Evolutionary conservation across 2,888 invertebrate genomes (phyloP).

Genomic region (Melieria crassipennis): DNA sequence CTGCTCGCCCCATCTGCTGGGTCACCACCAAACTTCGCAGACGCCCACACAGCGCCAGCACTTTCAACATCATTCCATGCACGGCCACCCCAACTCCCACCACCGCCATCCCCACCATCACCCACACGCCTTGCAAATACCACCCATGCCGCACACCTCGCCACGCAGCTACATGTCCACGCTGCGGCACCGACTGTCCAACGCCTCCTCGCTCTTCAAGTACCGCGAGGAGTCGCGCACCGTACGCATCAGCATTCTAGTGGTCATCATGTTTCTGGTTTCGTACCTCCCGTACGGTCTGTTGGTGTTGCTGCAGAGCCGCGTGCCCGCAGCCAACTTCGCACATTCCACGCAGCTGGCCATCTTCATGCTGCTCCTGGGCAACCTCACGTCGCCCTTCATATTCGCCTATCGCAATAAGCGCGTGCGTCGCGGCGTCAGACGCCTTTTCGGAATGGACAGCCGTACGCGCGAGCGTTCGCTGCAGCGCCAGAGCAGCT

Average conservation of each 20-base stretch:
- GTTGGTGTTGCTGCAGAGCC: slow-evolving; percentile 62
- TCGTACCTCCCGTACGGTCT: slow-evolving; percentile 65
- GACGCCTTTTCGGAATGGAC: slow-evolving; percentile 62
- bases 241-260: slow-evolving; percentile 79
- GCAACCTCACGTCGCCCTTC: slow-evolving; percentile 65
- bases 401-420: slow-evolving; percentile 66
- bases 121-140: slow-evolving; percentile 58
- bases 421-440: slow-evolving; percentile 65
- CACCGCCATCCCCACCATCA: slow-evolving; percentile 35
- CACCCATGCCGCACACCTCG: slow-evolving; percentile 63
- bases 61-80: slow-evolving; percentile 35
- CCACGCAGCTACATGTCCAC: slow-evolving; percentile 72
- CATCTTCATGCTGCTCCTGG: slow-evolving; percentile 64
- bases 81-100: slow-evolving; percentile 23
- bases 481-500: slow-evolving; percentile 58
- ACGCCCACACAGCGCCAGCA: slow-evolving; percentile 46
- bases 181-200: slow-evolving; percentile 81
- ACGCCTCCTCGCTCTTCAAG: slow-evolving; percentile 83
- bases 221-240: slow-evolving; percentile 90
- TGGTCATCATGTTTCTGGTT: slow-evolving; percentile 66
- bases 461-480: slow-evolving; percentile 51
- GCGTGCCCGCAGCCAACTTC: slow-evolving; percentile 59
- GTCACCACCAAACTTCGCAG: slow-evolving; percentile 41
- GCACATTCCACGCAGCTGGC: slow-evolving; percentile 60
- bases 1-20: slow-evolving; percentile 55